phyloP scores from a whole-genome alignment of 92 coral and sea anemone genomes.

The Muricea muricata region DNA sequence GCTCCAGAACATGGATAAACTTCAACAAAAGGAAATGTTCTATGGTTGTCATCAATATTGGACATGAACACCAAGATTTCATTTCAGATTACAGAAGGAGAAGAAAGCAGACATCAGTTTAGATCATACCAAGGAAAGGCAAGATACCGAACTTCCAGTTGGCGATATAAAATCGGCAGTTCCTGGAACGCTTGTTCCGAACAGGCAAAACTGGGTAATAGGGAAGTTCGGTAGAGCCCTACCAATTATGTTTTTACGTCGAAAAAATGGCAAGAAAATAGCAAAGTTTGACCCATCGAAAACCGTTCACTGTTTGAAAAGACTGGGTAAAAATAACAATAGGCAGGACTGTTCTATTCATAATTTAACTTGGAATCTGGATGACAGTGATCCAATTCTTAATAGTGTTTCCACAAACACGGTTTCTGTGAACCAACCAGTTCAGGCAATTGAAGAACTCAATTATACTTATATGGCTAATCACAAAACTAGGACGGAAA shows the following conservation, averaged over 20 bases:
- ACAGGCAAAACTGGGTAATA: slow-evolving; percentile 89
- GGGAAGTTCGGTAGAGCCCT: slow-evolving; percentile 92
- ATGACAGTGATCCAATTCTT: not conserved
- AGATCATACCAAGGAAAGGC: not conserved
- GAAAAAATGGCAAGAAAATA: slow-evolving; percentile 75
- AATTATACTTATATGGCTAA: not conserved
- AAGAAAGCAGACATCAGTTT: not conserved
- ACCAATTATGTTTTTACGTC: slow-evolving; percentile 84
- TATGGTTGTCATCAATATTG: too few relatives aligned
- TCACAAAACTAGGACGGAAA: not conserved
- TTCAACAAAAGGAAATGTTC: too few relatives aligned
- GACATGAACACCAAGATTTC: not conserved
- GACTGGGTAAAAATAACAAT: slow-evolving; percentile 62
- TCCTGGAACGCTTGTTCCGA: slow-evolving; percentile 90
- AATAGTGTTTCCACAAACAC: not conserved
- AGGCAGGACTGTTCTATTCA: slow-evolving; percentile 36
- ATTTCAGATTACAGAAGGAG: slow-evolving; percentile 55
- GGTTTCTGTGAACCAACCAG: not conserved
- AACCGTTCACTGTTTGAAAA: slow-evolving; percentile 87
- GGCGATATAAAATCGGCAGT: slow-evolving; percentile 72
- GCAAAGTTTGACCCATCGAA: slow-evolving; percentile 91
- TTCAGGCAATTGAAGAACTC: not conserved
- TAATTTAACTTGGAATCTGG: slow-evolving; percentile 84
- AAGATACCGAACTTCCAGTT: not conserved
- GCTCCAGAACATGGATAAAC: too few relatives aligned